phyloP scores from a whole-genome alignment of 2,113 vertebrate genomes.

The Varanus salvator region DNA sequence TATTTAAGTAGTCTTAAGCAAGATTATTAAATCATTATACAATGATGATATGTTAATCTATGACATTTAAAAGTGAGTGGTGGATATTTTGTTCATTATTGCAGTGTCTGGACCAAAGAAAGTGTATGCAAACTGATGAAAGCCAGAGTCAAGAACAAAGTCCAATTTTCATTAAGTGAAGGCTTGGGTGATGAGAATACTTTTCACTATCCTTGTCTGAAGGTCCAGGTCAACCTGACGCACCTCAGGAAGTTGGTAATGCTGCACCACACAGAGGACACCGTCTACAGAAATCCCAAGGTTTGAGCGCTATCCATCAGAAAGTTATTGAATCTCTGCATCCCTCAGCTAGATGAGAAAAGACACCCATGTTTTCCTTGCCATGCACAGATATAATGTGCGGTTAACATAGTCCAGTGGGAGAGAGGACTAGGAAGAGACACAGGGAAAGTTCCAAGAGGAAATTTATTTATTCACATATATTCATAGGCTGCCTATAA shows the following conservation, averaged over 20 bases:
- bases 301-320: constrained; percentile 33
- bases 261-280: constrained; percentile 81
- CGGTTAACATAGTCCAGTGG: background rate
- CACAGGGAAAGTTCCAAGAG: background rate
- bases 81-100: constrained; percentile 24
- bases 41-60: background rate
- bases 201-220: constrained; percentile 77
- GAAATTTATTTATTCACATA: too few relatives aligned
- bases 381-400: background rate
- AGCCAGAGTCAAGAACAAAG: constrained; percentile 69
- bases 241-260: constrained; percentile 70
- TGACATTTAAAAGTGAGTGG: background rate
- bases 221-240: constrained; percentile 79
- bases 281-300: constrained; percentile 75
- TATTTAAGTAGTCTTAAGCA: fast-evolving
- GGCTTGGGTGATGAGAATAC: constrained; percentile 62
- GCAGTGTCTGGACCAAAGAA: constrained; percentile 80
- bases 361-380: background rate
- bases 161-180: constrained; percentile 12
- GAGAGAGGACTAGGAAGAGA: background rate
- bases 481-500: too few relatives aligned
- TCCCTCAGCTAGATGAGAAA: background rate
- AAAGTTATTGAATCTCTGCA: background rate
- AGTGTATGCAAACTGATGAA: constrained; percentile 75
- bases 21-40: background rate